Base-by-base conservation (phyloP, 2,113 vertebrate species). In the Tautogolabrus adspersus region DNA sequence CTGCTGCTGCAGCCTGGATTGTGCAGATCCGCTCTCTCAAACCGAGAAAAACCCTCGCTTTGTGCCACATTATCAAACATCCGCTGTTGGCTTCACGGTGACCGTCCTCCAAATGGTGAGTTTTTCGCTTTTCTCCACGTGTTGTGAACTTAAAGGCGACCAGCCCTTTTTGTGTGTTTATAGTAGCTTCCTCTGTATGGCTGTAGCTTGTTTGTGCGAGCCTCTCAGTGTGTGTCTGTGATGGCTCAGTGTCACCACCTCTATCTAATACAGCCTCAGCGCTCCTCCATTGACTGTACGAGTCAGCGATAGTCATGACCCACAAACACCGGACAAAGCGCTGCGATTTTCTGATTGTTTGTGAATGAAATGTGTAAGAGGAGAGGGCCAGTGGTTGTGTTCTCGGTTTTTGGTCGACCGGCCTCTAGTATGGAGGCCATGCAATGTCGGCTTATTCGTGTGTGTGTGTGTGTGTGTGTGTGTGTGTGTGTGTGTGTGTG, bases 61-160 rank as follows among this genome's bases (percentile, higher is more conserved):
- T 82, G 89, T 87, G 89, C 83, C 77, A 84, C 84, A 83, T 51
- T 80, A 60, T 86, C 72, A 85, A 55, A 87, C 84, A 84, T 60
- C 87, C 84, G 83, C 87, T 66, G 87, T 72, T 84, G 90, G 77
- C 90, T 93, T 93, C 89, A 80, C 89, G 78, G 82, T 92, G 89
- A 90, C 90, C 93, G 91, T 93, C 86, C 79, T 88, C 79, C 92
- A 92, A 88, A 95, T 93, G 95, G 95, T 95, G 91, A 94, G 95
- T 94, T 92, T 89, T 84, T 42, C 70, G 54, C 66, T 15, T 83
- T 88, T 88, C 72, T 79, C 59, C 75, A 81, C 75, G 70, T 79
- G 82, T 75, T 77, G 77, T 75, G 69, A 85, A 88, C 79, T 86
- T 89, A 76, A 34, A 86, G 83, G 61, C 80, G 77, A 77, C 82